phyloP scores from a whole-genome alignment of 2,797 vertebrate genomes.

The Scolopax bukidnonensis region DNA sequence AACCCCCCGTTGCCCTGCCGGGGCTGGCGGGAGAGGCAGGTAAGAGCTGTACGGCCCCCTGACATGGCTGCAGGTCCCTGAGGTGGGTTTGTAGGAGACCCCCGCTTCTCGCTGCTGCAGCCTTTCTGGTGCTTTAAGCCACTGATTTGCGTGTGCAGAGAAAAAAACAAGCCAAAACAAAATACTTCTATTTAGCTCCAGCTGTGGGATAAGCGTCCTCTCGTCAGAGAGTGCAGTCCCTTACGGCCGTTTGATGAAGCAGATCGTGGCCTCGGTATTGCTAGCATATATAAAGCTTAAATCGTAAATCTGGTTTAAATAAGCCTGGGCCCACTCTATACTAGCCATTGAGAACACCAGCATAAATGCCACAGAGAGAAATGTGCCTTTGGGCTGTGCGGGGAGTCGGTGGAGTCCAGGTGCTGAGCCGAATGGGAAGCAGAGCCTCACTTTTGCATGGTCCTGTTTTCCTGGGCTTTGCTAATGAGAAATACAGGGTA shows the following conservation, averaged over 20 bases:
- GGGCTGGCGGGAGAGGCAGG: neutral
- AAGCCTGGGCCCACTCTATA: rapidly evolving
- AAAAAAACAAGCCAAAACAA: neutral
- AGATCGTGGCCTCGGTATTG: rapidly evolving
- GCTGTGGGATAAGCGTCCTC: no score
- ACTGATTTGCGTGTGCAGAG: neutral
- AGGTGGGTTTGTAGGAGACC: rapidly evolving
- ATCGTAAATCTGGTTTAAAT: no score
- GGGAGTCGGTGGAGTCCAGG: rapidly evolving
- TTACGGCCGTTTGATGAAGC: neutral
- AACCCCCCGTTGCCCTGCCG: neutral
- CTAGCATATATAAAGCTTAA: neutral
- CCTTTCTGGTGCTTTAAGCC: neutral
- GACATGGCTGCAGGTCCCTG: neutral
- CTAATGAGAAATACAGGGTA: rapidly evolving
- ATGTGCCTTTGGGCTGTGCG: neutral
- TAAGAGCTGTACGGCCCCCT: neutral
- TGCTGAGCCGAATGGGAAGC: neutral
- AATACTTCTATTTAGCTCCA: rapidly evolving
- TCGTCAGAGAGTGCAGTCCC: neutral
- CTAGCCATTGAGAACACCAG: neutral
- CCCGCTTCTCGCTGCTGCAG: rapidly evolving
- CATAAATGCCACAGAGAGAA: neutral
- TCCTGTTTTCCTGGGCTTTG: neutral
- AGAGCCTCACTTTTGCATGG: rapidly evolving